Base-by-base conservation (phyloP, 2,797 vertebrate genomes). In the Adelosebastes latens region DNA sequence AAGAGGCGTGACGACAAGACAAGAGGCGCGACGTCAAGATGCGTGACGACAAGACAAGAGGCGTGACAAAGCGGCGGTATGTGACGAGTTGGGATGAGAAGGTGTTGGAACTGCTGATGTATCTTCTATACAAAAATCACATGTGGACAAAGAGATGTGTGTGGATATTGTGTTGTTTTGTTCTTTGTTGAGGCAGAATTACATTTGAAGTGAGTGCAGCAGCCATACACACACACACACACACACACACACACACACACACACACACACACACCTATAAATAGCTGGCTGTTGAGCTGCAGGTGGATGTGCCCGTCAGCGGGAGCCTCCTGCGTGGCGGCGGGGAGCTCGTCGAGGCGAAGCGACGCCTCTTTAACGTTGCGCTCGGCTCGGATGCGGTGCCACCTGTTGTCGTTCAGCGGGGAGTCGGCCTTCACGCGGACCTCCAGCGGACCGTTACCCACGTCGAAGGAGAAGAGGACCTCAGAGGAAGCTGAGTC, bases 201-300 rank as follows among this genome's bases (percentile, higher is more conserved):
- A 46, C 22, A 31, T 69, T 42, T 31, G 9, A 60, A 25, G n/a
- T 42, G 10, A n/a, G 18, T 27, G 7, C 31, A 56, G 52, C n/a
- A 61, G 31, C 3, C 12, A 20, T 55, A 61, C 20, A 12, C 34
- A 34, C 34, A 0, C 34, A 11, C 34, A 2, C 34, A 0, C 32
- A 32, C 32, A 3, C 32, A 9, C 31, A 1, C 32, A 31, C 31
- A 8, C 31, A 32, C 32, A 46, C 65, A 68, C 39, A 61, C 55
- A 64, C 46, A 27, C 39, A 42, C 32, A 49, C 36, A 75, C 60
- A 55, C 72, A 18, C 98, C 98, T 89, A 99, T 97, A 75, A 98
- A 99, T 69, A 99, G 95, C 80, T 98, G 98, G 88, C 98, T 99
- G 93, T 98, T 98, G 77, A 99, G 97, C 87, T 99, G 98, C 61